phyloP scores from a whole-genome alignment of 2,797 vertebrate genomes.

The Etheostoma perlongum region DNA sequence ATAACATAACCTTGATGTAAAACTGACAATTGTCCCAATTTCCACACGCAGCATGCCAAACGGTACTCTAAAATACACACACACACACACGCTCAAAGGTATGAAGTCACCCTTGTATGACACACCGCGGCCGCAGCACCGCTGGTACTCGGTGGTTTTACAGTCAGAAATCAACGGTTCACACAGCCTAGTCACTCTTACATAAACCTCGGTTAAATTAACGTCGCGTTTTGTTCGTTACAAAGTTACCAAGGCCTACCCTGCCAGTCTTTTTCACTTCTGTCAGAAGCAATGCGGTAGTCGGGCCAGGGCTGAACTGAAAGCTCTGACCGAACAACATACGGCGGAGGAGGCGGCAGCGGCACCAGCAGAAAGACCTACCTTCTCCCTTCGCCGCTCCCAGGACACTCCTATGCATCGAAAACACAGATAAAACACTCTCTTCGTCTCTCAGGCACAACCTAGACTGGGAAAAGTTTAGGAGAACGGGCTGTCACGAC shows the following conservation, averaged over 20 bases:
- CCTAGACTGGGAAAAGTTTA: slow-evolving; percentile 49
- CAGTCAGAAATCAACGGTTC: slow-evolving; percentile 24
- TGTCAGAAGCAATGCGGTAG: slow-evolving; percentile 74
- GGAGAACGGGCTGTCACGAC: slow-evolving; percentile 59
- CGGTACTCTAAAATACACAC: slow-evolving; percentile 11
- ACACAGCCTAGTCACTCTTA: slow-evolving; percentile 2
- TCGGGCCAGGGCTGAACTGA: slow-evolving; percentile 63
- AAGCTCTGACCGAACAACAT: slow-evolving; percentile 56
- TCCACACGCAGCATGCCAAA: slow-evolving; percentile 5
- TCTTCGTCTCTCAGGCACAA: slow-evolving; percentile 35
- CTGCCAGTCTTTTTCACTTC: slow-evolving; percentile 27
- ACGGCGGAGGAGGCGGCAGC: slow-evolving; percentile 38
- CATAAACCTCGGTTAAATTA: background rate
- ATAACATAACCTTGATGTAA: background rate
- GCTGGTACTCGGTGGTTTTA: slow-evolving; percentile 33
- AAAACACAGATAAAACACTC: slow-evolving; percentile 58
- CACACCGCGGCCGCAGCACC: slow-evolving; percentile 62
- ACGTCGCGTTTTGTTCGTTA: background rate
- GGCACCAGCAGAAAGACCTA: slow-evolving; percentile 60
- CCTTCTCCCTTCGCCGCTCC: slow-evolving; percentile 80
- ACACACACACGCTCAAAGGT: slow-evolving; percentile 27
- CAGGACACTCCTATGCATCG: slow-evolving; percentile 83
- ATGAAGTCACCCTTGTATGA: slow-evolving; percentile 78
- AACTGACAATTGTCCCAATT: background rate
- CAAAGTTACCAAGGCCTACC: slow-evolving; percentile 51